Evolutionary conservation across 1,140 invertebrate species (phyloP), one percentile per base, ranked within the genome.

Genomic region (Camponotus vicinus): DNA sequence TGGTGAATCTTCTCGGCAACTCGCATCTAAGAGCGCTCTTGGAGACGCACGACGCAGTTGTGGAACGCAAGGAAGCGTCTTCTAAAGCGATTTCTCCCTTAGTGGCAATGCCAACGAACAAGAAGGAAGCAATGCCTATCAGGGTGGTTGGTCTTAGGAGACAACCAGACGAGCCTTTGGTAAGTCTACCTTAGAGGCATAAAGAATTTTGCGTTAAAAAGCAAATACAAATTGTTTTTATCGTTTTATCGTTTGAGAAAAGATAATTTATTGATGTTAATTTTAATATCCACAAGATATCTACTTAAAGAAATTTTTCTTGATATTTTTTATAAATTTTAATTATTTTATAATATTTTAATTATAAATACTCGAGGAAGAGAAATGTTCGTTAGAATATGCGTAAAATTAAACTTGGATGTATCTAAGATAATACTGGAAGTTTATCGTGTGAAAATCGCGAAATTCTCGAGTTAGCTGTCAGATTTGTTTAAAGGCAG

Each of bases 141-240:
- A 97, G 98, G 94, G 97, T 99, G 95, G 98, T 99, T 52, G 98
- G 98, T 27, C 96, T 99, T 15, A 96, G 98, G 59, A 98, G 98
- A 93, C 97, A 97, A 92, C 97, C 97, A 69, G 97, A 98, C 88
- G 98, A 99, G 95, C 98, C 98, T 7, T 95, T 99, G 94, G 98
- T 98, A 93, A 95, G 93, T 91, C 11, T 9, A 6, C 2, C 2
- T 5, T 27, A 4, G 37, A 37, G n/a, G 11, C 15, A 34, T 5
- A 71, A 13, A 40, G 1, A 67, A 67, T 8, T n/a, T 34, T 57
- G 11, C 13, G 8, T 18, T 9, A 75, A 75, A 8, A 75, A 32
- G n/a, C 37, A 13, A 57, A 27, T 27, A 9, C 27, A 59, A 40
- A 42, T 59, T 61, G 3, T 40, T 40, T 55, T 40, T 37, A 45